Base-by-base conservation (phyloP, 2,797 vertebrate species). In the Pogonophryne albipinna region DNA sequence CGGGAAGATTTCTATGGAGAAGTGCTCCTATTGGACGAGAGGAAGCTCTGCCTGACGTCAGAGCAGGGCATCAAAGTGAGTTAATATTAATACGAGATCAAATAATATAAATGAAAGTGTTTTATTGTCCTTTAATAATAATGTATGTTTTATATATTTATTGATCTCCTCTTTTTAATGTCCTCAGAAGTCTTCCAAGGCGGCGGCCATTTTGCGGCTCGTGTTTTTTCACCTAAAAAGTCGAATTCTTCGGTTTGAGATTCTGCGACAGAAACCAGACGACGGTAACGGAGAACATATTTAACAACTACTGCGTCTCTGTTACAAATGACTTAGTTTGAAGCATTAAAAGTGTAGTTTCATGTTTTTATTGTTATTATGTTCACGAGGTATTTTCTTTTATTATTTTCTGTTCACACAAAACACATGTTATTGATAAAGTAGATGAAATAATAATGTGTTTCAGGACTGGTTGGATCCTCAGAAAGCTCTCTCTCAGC, bases 11-110 rank as follows among this genome's bases (percentile, higher is more conserved):
- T 87, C 65, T 85, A 85, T 11, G 75, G 78, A 6, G 81, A 85
- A 51, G 73, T 86, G 3, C 84, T 86, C 58, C 70, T 87, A 47
- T 58, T 87, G 78, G 80, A 85, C 3, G 76, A 81, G 61, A 80
- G 17, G 8, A 80, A 74, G 47, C 38, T 87, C 23, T 49, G 14
- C 0, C 69, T 87, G n/a, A 71, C 51, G 0, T 15, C 71, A 0
- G 64, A 84, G 49, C 59, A 14, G 34, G 79, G 82, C 51, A 47
- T 85, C 17, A 79, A 74, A 72, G 85, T 79, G 34, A 27, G 3
- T 27, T 27, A 0, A 27, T 27, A 27, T 34, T 34, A 34, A 6
- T 2, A 34, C 4, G 31, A 34, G 31, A 8, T 34, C 5, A 34
- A 34, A 34, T 34, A 34, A 34, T 34, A 34, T 8, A 7, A 34